Evolutionary conservation across 2,113 vertebrate genomes (phyloP).

Genomic region (Andinoacara biseriatus): DNA sequence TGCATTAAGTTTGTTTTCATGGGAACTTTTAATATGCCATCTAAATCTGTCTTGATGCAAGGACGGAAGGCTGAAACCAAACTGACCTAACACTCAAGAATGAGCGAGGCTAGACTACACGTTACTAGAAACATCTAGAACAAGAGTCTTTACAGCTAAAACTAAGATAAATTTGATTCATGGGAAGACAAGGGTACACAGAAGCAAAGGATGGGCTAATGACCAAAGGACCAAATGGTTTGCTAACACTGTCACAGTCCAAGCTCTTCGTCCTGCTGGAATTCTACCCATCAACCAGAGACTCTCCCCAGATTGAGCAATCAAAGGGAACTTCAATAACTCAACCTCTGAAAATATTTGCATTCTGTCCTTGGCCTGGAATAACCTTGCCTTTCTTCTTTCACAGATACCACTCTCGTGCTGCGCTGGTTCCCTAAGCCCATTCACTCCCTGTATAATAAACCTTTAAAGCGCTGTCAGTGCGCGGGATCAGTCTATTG

Average conservation of each 20-base stretch:
- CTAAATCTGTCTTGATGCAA: background rate
- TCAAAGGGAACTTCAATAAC: no score
- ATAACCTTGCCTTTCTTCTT: no score
- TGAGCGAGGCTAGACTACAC: background rate
- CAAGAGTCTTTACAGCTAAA: background rate
- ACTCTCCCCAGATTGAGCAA: no score
- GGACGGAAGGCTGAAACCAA: background rate
- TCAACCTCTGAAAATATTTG: no score
- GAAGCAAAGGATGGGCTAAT: background rate
- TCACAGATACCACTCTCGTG: no score
- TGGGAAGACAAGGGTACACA: background rate
- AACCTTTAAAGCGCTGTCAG: no score
- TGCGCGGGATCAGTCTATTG: no score
- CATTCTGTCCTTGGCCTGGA: no score
- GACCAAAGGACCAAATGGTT: background rate
- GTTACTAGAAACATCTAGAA: background rate
- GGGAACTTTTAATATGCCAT: background rate
- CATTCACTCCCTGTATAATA: no score
- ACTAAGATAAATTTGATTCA: background rate
- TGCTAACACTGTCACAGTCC: background rate
- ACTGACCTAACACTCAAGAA: background rate
- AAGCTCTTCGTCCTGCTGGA: no score
- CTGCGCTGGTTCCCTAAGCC: no score
- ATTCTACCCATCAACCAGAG: no score
- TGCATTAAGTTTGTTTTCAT: background rate